Base-by-base conservation (phyloP, 2,113 vertebrate species). In the Platichthys stellatus region DNA sequence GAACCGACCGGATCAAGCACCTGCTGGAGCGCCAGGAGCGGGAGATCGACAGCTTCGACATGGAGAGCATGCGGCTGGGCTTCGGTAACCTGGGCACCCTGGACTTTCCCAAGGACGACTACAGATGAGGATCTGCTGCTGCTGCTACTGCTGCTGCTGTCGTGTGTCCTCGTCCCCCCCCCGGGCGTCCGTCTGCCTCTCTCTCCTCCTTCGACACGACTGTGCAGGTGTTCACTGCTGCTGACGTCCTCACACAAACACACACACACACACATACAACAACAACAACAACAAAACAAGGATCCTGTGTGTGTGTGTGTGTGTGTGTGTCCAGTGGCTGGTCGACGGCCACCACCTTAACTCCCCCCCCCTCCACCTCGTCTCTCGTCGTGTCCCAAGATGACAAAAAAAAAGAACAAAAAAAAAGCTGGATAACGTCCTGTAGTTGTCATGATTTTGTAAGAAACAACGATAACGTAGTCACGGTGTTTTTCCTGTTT, bases 51-150 rank as follows among this genome's bases (percentile, higher is more conserved):
- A 93, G 90, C 86, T 99, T 98, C 87, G 97, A 99, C 95, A 91
- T 97, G 96, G 98, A 99, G 94, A 99, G 97, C 92, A 88, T 97
- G 88, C 94, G 97, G 45, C 96, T 98, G 94, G 98, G 98, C 92
- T 98, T 99, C 74, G 94, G 95, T 70, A 98, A 97, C 95, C 93
- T 98, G 94, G 96, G 96, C 74, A 94, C 95, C 26, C 94, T 98
- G 94, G 98, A 99, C 85, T 97, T 96, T 84, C 96, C 97, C 92
- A 99, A 99, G 95, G 97, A 99, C 88, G 97, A 99, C 95, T 98
- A 97, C 92, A 99, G 97, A 99, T 99, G 97, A 99, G 95, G 94
- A 90, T 91, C 40, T 4, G 66, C 28, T 4, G 92, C 28, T 12
- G 66, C 88, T 47, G 51, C 6, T 2, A 91, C 62, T 9, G 66